Base-by-base conservation (phyloP, 2,113 vertebrate species). In the Chroicocephalus ridibundus region DNA sequence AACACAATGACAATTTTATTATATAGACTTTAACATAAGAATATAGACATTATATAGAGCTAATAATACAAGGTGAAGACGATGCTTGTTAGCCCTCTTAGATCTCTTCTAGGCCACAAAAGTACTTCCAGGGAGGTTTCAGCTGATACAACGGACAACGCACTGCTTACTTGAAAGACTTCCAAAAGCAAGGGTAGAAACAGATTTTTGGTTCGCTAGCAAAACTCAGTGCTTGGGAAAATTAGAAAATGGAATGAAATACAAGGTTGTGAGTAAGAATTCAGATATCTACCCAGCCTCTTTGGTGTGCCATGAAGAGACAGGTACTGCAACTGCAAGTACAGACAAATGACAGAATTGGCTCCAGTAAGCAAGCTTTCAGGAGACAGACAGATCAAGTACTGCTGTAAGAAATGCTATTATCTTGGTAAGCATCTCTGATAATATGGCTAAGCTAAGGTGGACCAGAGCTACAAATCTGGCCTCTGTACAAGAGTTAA, bases 71-170 rank as follows among this genome's bases (percentile, higher is more conserved):
- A 57, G 76, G n/a, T 21, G 5, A 83, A 72, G 64, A 79, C 10
- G 18, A 52, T 7, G 3, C 42, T 42, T 58, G 42, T 90, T 55
- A 31, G 32, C 6, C 7, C 38, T 94, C 68, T 51, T 52, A 40
- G 27, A 51, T 62, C 47, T 62, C 70, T 90, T 82, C 51, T 18
- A 55, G n/a, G 47, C 52, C 36, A 78, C 32, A 57, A 4, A 86
- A 81, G 1, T 10, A 84, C 1, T 3, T 13, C 29, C 32, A 78
- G 40, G 11, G 18, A 91, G 10, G 27, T 77, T 77, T 60, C 31
- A 57, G 49, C 11, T 31, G 29, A 38, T 21, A 29, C 1, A 62
- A 46, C 0, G 0, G 79, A n/a, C 58, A 71, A 22, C 10, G 44
- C 6, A 9, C 34, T 32, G 32, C 31, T 83, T 52, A 47, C 58